Percentiles rank a stretch among this genome's conserved stretches.
These are phyloP conservation scores for Cercocebus atys DNA, from an alignment of 2,113 vertebrate species.

Conservation along the genomic window DNA sequence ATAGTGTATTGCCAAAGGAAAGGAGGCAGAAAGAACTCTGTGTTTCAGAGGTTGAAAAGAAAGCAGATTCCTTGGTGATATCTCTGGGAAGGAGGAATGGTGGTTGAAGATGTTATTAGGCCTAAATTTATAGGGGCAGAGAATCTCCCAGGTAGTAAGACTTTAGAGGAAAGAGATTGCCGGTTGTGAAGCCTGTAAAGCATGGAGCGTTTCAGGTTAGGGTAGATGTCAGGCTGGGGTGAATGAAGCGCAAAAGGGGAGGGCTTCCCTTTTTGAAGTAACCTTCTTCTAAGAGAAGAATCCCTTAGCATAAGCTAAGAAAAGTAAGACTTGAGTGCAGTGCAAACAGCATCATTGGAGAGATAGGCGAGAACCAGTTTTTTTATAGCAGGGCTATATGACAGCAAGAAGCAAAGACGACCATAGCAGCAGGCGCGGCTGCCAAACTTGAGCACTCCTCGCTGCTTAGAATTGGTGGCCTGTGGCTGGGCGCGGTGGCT, in stretches of 20 bases:
- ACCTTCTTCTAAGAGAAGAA: background rate
- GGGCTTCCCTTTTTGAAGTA: background rate
- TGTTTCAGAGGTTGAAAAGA: background rate
- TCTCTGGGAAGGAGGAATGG: background rate
- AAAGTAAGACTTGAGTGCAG: background rate
- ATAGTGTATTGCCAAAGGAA: background rate
- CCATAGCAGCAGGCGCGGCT: background rate
- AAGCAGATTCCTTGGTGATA: background rate
- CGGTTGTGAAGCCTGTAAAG: too few relatives aligned
- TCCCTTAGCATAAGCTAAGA: background rate
- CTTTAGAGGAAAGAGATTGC: background rate
- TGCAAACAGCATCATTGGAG: background rate
- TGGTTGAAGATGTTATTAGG: background rate
- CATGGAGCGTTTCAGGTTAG: background rate
- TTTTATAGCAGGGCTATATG: background rate
- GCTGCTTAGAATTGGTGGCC: background rate
- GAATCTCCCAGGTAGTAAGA: background rate
- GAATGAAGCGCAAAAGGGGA: background rate
- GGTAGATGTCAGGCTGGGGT: background rate
- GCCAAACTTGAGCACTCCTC: background rate
- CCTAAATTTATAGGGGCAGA: background rate
- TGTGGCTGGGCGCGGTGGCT: too few relatives aligned
- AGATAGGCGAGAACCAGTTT: background rate
- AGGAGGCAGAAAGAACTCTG: background rate
- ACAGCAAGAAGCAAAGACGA: background rate